Evolutionary conservation across 2,888 invertebrate genomes (phyloP).

Genomic region (Rhingia campestris): DNA sequence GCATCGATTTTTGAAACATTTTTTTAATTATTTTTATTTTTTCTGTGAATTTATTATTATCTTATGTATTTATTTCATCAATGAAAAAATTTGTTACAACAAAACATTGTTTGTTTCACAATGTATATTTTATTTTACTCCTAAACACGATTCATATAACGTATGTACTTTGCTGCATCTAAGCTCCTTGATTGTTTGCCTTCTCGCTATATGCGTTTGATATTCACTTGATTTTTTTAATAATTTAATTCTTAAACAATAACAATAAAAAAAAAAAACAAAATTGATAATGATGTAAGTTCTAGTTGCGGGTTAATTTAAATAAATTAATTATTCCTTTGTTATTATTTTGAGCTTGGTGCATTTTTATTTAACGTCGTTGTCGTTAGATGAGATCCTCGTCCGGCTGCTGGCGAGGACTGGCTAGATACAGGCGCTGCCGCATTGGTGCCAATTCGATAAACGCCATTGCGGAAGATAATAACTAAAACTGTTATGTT

Average conservation of each 20-base stretch:
- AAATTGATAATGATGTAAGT: conserved; percentile 27
- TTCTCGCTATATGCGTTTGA: conserved; percentile 24
- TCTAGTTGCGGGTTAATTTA: conserved; percentile 35
- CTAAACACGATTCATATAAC: conserved; percentile 34
- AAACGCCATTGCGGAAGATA: conserved; percentile 86
- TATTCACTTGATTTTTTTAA: conserved; percentile 38
- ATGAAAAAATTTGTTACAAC: conserved; percentile 51
- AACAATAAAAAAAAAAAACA: conserved; percentile 36
- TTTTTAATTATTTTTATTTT: conserved; percentile 8
- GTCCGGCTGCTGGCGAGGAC: conserved; percentile 12
- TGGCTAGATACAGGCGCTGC: conserved; percentile 48
- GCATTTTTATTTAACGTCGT: conserved; percentile 51
- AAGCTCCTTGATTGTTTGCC: conserved; percentile 28
- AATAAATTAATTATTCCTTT: conserved; percentile 47
- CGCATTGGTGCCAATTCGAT: conserved; percentile 77
- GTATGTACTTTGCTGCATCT: conserved; percentile 8
- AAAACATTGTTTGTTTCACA: conserved; percentile 42
- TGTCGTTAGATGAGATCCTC: conserved; percentile 5
- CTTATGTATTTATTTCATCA: conserved; percentile 4
- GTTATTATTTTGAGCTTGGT: conserved; percentile 67
- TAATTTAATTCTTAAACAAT: conserved; percentile 61
- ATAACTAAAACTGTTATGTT: conserved; percentile 97
- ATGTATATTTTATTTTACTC: conserved; percentile 8
- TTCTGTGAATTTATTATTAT: conserved; percentile 4
- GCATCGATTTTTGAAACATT: conserved; percentile 4